Percentiles rank a stretch among this genome's conserved stretches.
These are phyloP conservation scores for Eupithecia subumbrata DNA, from an alignment of 2,888 invertebrate genomes.

Conservation along the genomic window DNA sequence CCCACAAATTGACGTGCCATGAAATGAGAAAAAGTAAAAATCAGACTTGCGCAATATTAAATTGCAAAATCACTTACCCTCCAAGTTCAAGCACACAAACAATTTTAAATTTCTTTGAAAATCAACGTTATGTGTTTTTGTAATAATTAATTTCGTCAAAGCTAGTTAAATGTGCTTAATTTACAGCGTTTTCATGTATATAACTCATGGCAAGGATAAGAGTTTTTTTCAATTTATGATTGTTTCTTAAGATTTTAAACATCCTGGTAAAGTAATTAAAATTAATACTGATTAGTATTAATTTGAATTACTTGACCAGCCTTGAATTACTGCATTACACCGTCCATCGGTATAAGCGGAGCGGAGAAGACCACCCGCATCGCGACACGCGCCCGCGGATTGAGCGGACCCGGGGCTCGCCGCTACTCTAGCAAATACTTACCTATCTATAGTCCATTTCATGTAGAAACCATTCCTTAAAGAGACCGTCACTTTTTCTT, in stretches of 20 bases:
- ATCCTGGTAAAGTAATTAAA: too few relatives aligned
- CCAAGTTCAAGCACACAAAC: too few relatives aligned
- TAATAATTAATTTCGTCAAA: not conserved
- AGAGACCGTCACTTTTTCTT: too few relatives aligned
- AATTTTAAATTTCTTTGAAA: not conserved
- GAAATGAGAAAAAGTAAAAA: too few relatives aligned
- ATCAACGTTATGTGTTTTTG: not conserved
- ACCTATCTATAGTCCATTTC: too few relatives aligned
- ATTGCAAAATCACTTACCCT: too few relatives aligned
- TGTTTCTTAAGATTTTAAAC: too few relatives aligned
- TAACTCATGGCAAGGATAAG: not conserved
- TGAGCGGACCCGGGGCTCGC: conserved; percentile 21
- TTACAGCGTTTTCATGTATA: not conserved
- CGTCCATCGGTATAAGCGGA: conserved; percentile 43
- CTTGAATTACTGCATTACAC: conserved; percentile 35
- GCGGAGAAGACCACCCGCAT: conserved; percentile 59
- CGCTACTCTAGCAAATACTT: not conserved
- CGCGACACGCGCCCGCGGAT: conserved; percentile 62
- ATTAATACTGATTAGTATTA: not conserved
- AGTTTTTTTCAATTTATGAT: not conserved
- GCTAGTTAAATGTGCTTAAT: not conserved
- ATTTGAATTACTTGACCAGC: not conserved
- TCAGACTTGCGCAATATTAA: too few relatives aligned
- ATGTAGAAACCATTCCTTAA: too few relatives aligned
- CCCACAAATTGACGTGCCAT: too few relatives aligned